These are phyloP conservation scores for Callyntrura guangdongensis DNA, from an alignment of 2,888 invertebrate species.

Conservation along the genomic window DNA sequence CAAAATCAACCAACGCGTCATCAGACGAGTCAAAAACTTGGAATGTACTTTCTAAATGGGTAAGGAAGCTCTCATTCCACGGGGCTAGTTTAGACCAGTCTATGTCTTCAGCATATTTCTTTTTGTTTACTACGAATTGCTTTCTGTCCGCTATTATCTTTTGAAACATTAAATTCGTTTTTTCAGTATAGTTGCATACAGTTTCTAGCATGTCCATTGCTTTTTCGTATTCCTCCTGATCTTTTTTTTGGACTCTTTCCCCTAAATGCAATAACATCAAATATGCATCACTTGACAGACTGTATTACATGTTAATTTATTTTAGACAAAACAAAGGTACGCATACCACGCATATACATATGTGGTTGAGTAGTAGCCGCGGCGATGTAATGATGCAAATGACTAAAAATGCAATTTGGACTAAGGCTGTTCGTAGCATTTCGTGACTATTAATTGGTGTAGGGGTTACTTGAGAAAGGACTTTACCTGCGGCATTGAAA, in stretches of 20 bases:
- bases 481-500: slow-evolving; percentile 63
- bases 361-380: no score
- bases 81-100: slow-evolving; percentile 71
- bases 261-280: slow-evolving; percentile 23
- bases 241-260: not conserved
- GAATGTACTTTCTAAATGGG: slow-evolving; percentile 75
- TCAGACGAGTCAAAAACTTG: slow-evolving; percentile 77
- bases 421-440: no score
- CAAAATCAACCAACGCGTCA: slow-evolving; percentile 76
- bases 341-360: no score
- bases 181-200: slow-evolving; percentile 70
- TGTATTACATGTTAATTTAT: not conserved
- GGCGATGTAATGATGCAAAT: no score
- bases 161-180: slow-evolving; percentile 69
- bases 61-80: slow-evolving; percentile 73
- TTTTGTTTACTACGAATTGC: slow-evolving; percentile 47
- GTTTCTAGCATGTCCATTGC: slow-evolving; percentile 62
- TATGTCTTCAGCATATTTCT: slow-evolving; percentile 50
- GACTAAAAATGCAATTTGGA: no score
- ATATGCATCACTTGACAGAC: no score
- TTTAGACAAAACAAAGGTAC: no score
- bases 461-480: no score
- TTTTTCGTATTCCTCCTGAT: slow-evolving; percentile 29
- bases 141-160: slow-evolving; percentile 65
- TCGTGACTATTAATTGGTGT: no score